Conservation (phyloP, 1,140 invertebrate genomes). For the Drosophila suzukii region DNA sequence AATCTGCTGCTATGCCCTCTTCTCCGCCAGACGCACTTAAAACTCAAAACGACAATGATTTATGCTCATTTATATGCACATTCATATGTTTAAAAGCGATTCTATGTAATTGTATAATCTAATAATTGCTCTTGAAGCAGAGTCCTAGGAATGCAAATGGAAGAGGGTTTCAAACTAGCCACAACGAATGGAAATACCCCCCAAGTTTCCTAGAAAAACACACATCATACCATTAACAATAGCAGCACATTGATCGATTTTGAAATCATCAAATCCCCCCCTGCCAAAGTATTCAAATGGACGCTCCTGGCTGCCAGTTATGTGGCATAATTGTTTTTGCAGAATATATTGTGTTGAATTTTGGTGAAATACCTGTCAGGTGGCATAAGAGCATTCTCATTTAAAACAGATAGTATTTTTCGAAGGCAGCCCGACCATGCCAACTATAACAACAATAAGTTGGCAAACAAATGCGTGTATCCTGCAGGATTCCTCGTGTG, state of each 20-base stretch:
- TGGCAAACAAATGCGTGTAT: slow-evolving; percentile 48
- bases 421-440: slow-evolving; percentile 50
- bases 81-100: slow-evolving; percentile 40
- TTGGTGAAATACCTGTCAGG: slow-evolving; percentile 76
- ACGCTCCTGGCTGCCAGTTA: slow-evolving; percentile 11
- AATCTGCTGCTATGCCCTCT: not conserved
- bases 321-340: slow-evolving; percentile 72
- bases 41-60: slow-evolving; percentile 48
- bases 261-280: too few relatives aligned
- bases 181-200: not conserved
- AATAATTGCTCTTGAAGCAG: slow-evolving; percentile 37
- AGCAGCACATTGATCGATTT: not conserved
- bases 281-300: not conserved
- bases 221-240: not conserved
- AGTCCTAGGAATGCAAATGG: not conserved
- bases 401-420: slow-evolving; percentile 59
- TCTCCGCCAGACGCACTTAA: not conserved
- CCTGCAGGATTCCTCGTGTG: slow-evolving; percentile 8
- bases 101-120: slow-evolving; percentile 57
- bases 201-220: not conserved
- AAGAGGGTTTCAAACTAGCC: not conserved
- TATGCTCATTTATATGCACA: slow-evolving; percentile 57
- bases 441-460: slow-evolving; percentile 47
- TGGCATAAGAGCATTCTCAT: slow-evolving; percentile 69
- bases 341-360: slow-evolving; percentile 63